phyloP scores from a whole-genome alignment of 2,113 vertebrate species.

The Periophthalmodon schlosseri region DNA sequence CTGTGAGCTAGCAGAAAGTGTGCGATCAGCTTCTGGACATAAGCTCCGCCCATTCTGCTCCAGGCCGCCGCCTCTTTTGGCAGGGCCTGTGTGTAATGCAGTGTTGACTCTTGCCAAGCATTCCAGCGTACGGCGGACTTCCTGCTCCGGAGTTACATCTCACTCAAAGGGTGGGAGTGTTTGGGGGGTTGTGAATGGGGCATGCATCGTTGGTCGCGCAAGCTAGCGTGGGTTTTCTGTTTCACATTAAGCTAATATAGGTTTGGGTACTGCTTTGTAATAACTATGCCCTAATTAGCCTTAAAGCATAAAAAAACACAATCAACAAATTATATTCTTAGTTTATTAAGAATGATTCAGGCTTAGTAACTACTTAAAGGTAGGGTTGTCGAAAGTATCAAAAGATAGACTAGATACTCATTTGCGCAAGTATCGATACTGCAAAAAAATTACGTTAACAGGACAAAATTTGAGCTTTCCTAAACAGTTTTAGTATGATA shows the following conservation, averaged over 20 bases:
- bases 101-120: constrained; percentile 59
- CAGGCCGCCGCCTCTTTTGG: constrained; percentile 21
- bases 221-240: background rate
- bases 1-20: constrained; percentile 30
- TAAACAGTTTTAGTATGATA: too few species aligned
- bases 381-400: too few species aligned
- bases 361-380: too few species aligned
- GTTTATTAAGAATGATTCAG: too few species aligned
- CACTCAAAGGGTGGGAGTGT: constrained; percentile 22
- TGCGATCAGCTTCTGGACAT: constrained; percentile 57
- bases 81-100: constrained; percentile 34
- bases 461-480: too few species aligned
- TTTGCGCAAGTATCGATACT: too few species aligned
- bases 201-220: background rate
- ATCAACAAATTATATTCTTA: too few species aligned
- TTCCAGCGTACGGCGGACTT: constrained; percentile 74
- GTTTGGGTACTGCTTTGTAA: background rate
- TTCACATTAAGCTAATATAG: background rate
- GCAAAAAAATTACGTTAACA: too few species aligned
- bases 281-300: too few species aligned
- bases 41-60: constrained; percentile 53
- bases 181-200: background rate
- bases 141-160: constrained; percentile 58
- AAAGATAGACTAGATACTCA: too few species aligned
- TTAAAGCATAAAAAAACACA: too few species aligned